Conservation (phyloP, 2,797 vertebrate species). For the Oryzias dopingdopingensis region DNA sequence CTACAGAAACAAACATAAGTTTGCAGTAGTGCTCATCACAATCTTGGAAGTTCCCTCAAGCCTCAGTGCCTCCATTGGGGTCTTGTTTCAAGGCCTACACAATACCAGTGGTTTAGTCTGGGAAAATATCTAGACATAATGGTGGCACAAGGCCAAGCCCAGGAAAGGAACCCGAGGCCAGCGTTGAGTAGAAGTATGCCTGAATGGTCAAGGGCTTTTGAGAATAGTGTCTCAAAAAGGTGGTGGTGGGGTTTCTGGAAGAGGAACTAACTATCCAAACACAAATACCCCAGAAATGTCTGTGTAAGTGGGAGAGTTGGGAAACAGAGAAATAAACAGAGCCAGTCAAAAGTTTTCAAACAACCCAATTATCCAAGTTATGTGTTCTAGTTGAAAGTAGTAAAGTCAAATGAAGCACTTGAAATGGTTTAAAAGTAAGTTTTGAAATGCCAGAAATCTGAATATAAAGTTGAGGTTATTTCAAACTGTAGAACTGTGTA, state of each 20-base stretch:
- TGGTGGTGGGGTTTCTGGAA: constrained; percentile 45
- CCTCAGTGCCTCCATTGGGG: constrained; percentile 68
- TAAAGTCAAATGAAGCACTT: too few species aligned
- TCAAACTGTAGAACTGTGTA: too few species aligned
- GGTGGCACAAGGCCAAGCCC: constrained; percentile 65
- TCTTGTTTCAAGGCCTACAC: constrained; percentile 77
- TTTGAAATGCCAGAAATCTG: too few species aligned
- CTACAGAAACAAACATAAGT: constrained; percentile 33
- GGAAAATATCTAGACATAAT: constrained; percentile 75
- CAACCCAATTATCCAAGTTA: too few species aligned
- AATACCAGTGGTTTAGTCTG: constrained; percentile 71
- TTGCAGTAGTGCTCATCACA: constrained; percentile 40
- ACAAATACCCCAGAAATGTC: constrained; percentile 17
- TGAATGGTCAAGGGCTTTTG: constrained; percentile 41
- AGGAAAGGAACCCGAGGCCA: constrained; percentile 63
- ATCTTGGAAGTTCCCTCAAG: constrained; percentile 51
- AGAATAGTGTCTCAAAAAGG: constrained; percentile 42
- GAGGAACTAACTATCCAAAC: constrained; percentile 34
- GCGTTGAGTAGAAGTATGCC: constrained; percentile 24
- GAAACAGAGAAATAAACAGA: too few species aligned
- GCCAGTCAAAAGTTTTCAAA: too few species aligned
- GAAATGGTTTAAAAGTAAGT: too few species aligned
- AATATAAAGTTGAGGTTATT: too few species aligned
- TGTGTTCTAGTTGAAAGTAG: too few species aligned
- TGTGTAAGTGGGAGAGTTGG: not conserved